Evolutionary conservation across 2,888 invertebrate species (phyloP).

Genomic region (Eretmocerus hayati): DNA sequence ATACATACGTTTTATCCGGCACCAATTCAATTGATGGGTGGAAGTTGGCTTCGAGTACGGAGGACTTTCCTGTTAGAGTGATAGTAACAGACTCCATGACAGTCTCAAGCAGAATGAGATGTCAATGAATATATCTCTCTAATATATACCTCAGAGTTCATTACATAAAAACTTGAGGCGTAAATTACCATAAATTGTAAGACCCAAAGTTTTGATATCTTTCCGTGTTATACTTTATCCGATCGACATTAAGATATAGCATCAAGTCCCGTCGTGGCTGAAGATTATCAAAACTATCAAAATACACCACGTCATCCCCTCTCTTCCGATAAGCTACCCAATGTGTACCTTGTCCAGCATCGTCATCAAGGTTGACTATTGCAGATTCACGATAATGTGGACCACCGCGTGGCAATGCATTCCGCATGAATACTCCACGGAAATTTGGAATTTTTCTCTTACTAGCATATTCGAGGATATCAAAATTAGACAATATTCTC

Average conservation of each 20-base stretch:
- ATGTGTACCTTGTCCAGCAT: constrained; percentile 33
- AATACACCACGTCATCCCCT: constrained; percentile 33
- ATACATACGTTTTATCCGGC: not conserved
- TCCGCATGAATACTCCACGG: not conserved
- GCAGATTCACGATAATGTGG: constrained; percentile 11
- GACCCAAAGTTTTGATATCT: not conserved
- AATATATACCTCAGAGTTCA: too few species aligned
- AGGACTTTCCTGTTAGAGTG: not conserved
- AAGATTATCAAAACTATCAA: constrained; percentile 40
- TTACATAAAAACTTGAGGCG: not conserved
- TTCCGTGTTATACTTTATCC: constrained; percentile 27
- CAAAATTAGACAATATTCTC: not conserved
- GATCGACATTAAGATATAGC: constrained; percentile 22
- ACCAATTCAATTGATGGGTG: not conserved
- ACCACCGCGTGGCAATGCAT: not conserved
- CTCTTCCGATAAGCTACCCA: constrained; percentile 30
- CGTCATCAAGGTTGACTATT: constrained; percentile 15
- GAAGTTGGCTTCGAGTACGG: not conserved
- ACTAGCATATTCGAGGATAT: not conserved
- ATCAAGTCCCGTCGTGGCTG: constrained; percentile 32
- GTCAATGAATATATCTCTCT: not conserved
- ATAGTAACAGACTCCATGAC: not conserved
- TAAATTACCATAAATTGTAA: not conserved
- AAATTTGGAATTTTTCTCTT: not conserved
- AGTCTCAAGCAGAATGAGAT: not conserved